Evolutionary conservation across 2,113 vertebrate species (phyloP), one percentile per base, ranked within the genome.

Genomic region (Eudyptes chrysolophus): DNA sequence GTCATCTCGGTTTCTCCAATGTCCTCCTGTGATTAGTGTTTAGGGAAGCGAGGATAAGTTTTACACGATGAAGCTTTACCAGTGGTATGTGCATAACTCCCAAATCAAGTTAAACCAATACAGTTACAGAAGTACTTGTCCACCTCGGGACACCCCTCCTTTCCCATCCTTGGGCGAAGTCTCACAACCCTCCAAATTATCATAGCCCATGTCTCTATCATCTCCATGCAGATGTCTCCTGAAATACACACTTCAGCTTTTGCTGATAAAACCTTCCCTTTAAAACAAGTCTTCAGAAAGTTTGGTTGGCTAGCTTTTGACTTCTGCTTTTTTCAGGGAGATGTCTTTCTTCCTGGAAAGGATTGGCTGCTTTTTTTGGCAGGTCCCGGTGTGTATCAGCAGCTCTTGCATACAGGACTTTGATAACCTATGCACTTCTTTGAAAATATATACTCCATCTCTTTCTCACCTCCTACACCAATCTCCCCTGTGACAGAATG

Each of bases 401-500:
- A 95, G 46, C 75, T 87, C 66, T 77, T 83, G 54, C 54, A 83
- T 34, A 38, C 36, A 48, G 42, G 40, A 49, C 69, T 92, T 89
- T 42, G 89, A 93, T 88, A 93, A 49, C 26, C n/a, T 75, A 2
- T 61, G 70, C 40, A 30, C 38, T 70, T 83, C 78, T 89, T 97
- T 95, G 87, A 96, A 96, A 90, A 92, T 22, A 38, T 6, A 36
- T 54, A 10, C 27, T 80, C 57, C 3, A 2, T 32, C 52, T 91
- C 81, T 38, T 87, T 68, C 78, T 97, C 38, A 74, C 84, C 46
- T 93, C 54, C 54, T 72, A 44, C 66, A 74, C 94, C 70, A 74
- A 46, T 89, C 83, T 92, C 25, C 78, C 90, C 83, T 90, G 62
- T 46, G 87, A 64, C 71, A 66, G 58, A 82, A 49, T 93, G 93